Evolutionary conservation across 2,888 invertebrate species (phyloP), one percentile per base, ranked within the genome.

Genomic region (Epicampocera succincta): DNA sequence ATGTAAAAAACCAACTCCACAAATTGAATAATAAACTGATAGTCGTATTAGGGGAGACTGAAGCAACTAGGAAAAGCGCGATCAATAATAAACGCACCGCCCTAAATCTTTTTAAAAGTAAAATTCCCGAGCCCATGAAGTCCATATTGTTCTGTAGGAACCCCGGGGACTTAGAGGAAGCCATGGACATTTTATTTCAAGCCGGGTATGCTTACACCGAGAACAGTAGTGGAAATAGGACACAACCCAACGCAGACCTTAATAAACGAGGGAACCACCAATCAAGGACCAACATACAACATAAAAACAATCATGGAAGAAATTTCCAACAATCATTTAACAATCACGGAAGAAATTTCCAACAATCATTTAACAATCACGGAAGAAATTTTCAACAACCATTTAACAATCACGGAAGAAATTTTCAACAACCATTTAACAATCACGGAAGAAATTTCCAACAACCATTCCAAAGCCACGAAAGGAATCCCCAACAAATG

Each of bases 11-110:
- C 60, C 42, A 9, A n/a, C 44, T 60, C 42, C 42, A 60, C 25
- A 60, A 25, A 9, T n/a, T 60, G 6, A 60, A 60, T 21, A 60
- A 60, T n/a, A 60, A 60, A 60, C 8, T 40, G 44, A 42, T 60
- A 21, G 58, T 40, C 19, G 12, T 56, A 38, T 11, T 56, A n/a
- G 56, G 56, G 9, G 56, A 56, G 38, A 38, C 56, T 11, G 38
- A 29, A 1, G 54, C 33, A 54, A 54, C 25, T 29, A 54, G 40
- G 8, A 3, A 40, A 1, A 19, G 19, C 8, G 19, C 17, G 19
- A 48, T 48, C 1, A 48, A 48, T 2, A 48, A 48, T 9, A 21
- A 50, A 21, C 50, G 3, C 19, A 50, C 50, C 3, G 50, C 50
- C 50, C 21, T 50, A 11, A 50, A 21, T 12, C 21, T 50, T 12